Evolutionary conservation across 2,113 vertebrate genomes (phyloP).

Genomic region (Hypocryptadius cinnamomeus): DNA sequence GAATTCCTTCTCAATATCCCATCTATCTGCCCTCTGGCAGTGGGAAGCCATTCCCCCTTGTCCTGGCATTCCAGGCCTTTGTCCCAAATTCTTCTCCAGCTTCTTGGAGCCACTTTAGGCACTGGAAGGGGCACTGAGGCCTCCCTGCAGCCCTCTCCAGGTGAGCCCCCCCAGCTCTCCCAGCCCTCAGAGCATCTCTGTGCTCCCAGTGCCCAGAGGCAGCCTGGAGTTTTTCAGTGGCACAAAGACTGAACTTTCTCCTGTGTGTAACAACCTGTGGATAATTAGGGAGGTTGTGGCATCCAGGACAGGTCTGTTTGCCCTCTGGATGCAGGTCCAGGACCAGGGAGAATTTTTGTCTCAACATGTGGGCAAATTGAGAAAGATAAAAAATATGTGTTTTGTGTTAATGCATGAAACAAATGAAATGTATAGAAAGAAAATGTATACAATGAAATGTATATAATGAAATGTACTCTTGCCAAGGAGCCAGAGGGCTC

Average conservation of each 20-base stretch:
- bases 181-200: background rate
- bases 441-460: background rate
- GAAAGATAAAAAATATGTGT: background rate
- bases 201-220: background rate
- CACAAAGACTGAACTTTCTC: background rate
- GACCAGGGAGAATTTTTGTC: background rate
- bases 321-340: background rate
- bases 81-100: background rate
- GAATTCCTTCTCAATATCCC: background rate
- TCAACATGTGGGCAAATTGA: background rate
- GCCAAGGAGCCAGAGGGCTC: too few species aligned
- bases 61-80: background rate
- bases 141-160: background rate
- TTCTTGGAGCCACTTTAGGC: background rate
- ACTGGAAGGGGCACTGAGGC: rapidly evolving
- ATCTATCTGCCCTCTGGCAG: background rate
- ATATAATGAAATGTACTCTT: background rate
- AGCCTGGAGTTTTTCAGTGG: background rate
- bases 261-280: rapidly evolving
- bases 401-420: background rate
- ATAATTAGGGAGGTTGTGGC: background rate
- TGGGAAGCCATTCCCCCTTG: background rate
- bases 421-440: background rate
- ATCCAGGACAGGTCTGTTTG: rapidly evolving
- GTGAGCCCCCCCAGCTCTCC: background rate